These are phyloP conservation scores for Acleris cristana DNA, from an alignment of 2,888 invertebrate species.

Conservation along the genomic window DNA sequence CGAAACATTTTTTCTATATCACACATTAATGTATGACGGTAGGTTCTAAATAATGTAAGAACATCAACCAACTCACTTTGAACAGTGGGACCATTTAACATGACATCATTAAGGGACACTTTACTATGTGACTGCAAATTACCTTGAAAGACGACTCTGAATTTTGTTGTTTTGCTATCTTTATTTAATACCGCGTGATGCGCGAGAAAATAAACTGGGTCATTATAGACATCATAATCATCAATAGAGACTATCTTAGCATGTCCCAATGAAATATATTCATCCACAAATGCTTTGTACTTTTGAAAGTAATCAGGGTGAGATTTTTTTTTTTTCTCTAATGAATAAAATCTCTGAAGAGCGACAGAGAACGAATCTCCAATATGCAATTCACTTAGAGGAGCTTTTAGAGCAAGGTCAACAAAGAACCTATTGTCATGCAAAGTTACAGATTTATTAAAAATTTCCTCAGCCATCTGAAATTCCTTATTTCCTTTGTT, in stretches of 20 bases:
- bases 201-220: slow-evolving; percentile 21
- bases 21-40: slow-evolving; percentile 38
- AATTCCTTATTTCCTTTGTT: too few species aligned
- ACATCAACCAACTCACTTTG: slow-evolving; percentile 43
- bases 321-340: slow-evolving; percentile 6
- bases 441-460: slow-evolving; percentile 5
- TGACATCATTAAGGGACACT: slow-evolving; percentile 22
- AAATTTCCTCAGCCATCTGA: too few species aligned
- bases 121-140: slow-evolving; percentile 10
- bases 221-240: slow-evolving; percentile 9
- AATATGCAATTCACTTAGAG: slow-evolving; percentile 26
- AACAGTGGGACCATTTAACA: slow-evolving; percentile 32
- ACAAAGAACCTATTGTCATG: slow-evolving; percentile 17
- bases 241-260: slow-evolving; percentile 13
- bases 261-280: slow-evolving; percentile 15
- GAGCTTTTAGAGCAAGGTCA: slow-evolving; percentile 19
- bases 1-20: slow-evolving; percentile 44
- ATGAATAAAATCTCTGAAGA: slow-evolving; percentile 3
- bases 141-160: slow-evolving; percentile 13
- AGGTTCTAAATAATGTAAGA: slow-evolving; percentile 42
- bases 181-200: slow-evolving; percentile 23
- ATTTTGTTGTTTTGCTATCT: slow-evolving; percentile 18
- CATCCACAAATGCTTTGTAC: slow-evolving; percentile 19
- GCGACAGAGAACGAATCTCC: slow-evolving; percentile 2
- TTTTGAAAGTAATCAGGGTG: slow-evolving; percentile 5